Evolutionary conservation across 1,140 invertebrate genomes (phyloP).

Genomic region (Zophobas atratus): DNA sequence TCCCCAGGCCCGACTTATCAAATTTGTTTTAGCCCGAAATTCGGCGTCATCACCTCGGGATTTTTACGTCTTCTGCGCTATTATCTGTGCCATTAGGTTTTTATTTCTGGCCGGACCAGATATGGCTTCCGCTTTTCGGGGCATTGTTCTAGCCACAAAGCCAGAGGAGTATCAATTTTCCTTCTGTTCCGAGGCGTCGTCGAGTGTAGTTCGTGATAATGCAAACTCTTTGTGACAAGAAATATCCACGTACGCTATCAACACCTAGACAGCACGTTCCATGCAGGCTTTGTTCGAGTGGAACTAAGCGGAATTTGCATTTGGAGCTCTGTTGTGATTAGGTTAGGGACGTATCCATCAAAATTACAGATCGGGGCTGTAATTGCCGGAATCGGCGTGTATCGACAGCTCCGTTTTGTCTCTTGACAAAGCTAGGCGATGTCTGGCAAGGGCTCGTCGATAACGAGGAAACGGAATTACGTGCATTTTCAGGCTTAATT

Average conservation of each 20-base stretch:
- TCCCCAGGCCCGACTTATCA: background rate
- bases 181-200: background rate
- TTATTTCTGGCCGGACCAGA: background rate
- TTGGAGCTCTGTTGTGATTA: too few species aligned
- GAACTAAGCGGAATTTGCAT: background rate
- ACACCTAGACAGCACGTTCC: background rate
- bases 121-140: background rate
- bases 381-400: slow-evolving; percentile 1
- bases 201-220: background rate
- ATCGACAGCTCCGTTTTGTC: background rate
- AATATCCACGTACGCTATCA: background rate
- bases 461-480: background rate
- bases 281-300: background rate
- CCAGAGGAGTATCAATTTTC: background rate
- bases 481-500: background rate
- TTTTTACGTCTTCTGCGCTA: background rate
- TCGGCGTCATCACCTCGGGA: background rate
- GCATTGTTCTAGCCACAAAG: background rate
- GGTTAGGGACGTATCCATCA: background rate
- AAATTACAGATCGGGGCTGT: background rate
- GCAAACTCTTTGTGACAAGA: slow-evolving; percentile 2
- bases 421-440: too few species aligned
- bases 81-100: too few species aligned
- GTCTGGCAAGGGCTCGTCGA: background rate
- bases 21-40: background rate